Percentiles rank a stretch among this genome's conserved stretches.
These are phyloP conservation scores for Patella pellucida DNA, from an alignment of 2,888 invertebrate species.

Conservation along the genomic window DNA sequence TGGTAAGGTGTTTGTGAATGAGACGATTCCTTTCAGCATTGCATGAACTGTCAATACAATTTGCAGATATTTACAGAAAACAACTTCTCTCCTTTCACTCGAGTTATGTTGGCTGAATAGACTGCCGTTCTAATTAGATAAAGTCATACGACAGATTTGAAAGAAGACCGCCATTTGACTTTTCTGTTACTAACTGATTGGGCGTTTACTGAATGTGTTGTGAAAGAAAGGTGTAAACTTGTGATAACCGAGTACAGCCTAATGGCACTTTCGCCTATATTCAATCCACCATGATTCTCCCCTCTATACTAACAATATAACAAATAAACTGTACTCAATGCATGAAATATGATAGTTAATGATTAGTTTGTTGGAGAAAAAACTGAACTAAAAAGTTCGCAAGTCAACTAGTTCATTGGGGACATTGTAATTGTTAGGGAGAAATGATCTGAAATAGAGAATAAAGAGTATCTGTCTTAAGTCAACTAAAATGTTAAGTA, in stretches of 20 bases:
- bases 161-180: conserved; percentile 12
- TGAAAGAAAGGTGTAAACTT: conserved; percentile 11
- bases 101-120: conserved; percentile 17
- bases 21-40: conserved; percentile 19
- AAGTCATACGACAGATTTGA: conserved; percentile 14
- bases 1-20: conserved; percentile 25
- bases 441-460: conserved; percentile 7
- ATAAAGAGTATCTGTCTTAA: neutral
- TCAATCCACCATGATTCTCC: conserved; percentile 7
- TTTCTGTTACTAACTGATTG: conserved; percentile 11
- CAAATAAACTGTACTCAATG: conserved; percentile 8
- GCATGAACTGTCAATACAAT: conserved; percentile 37
- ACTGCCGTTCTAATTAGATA: conserved; percentile 27
- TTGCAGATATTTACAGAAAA: conserved; percentile 32
- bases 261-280: conserved; percentile 11
- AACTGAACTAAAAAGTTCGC: conserved; percentile 4
- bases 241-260: conserved; percentile 7
- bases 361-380: conserved; percentile 8
- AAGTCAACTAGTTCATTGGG: conserved; percentile 11
- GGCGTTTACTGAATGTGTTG: conserved; percentile 4
- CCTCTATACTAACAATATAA: conserved; percentile 7
- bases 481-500: too few relatives aligned
- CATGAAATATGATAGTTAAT: conserved; percentile 2
- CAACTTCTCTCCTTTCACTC: conserved; percentile 30
- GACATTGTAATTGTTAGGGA: conserved; percentile 1